Percentiles rank a stretch among this genome's conserved stretches.
Evolutionary conservation across 2,888 invertebrate genomes (phyloP).

Genomic region (Melangyna quadrimaculata): DNA sequence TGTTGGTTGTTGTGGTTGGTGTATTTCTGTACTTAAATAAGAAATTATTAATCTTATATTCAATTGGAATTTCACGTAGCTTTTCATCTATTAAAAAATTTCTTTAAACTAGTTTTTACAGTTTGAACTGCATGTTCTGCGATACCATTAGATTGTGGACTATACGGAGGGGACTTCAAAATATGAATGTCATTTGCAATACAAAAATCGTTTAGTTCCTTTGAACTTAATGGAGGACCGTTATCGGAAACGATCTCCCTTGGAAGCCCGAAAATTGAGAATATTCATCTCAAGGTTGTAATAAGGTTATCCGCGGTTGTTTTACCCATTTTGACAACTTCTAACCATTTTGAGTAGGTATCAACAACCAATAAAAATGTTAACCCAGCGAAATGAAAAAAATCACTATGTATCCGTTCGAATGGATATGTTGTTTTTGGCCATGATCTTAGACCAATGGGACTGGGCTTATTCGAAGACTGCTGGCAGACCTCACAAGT

Average conservation of each 20-base stretch:
- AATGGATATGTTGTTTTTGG: constrained; percentile 16
- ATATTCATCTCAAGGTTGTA: neutral
- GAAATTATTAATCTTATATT: too few relatives aligned
- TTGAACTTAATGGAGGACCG: constrained; percentile 5
- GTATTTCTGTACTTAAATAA: too few relatives aligned
- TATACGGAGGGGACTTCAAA: neutral
- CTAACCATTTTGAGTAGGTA: constrained; percentile 21
- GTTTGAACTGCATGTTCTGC: too few relatives aligned
- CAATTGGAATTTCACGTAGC: too few relatives aligned
- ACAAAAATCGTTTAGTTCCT: constrained; percentile 30
- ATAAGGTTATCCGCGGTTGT: constrained; percentile 12
- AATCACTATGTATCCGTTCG: constrained; percentile 34
- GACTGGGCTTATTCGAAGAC: neutral
- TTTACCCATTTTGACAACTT: constrained; percentile 18
- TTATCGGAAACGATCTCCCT: too few relatives aligned
- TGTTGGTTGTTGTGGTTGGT: too few relatives aligned
- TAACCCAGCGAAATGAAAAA: constrained; percentile 26
- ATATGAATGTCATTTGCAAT: neutral
- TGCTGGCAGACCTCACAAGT: neutral
- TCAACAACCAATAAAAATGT: constrained; percentile 29
- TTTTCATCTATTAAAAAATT: too few relatives aligned
- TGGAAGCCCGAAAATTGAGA: neutral
- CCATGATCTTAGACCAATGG: neutral
- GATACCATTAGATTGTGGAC: too few relatives aligned
- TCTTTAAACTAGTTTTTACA: too few relatives aligned